phyloP scores from a whole-genome alignment of 2,888 invertebrate species.

The Physocephala rufipes region DNA sequence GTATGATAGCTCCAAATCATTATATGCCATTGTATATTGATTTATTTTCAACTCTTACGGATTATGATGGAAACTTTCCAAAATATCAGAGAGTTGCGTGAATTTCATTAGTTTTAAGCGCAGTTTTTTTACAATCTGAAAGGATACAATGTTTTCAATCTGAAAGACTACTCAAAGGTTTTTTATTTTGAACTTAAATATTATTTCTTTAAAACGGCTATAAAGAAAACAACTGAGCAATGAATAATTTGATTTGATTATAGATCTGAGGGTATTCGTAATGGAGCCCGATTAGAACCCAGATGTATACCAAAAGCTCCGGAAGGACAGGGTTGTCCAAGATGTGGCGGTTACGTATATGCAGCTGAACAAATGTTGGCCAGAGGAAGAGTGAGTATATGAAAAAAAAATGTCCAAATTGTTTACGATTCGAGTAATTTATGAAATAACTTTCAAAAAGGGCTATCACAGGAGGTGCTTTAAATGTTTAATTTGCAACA shows the following conservation, averaged over 20 bases:
- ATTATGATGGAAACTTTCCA: too few species aligned
- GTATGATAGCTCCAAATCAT: too few species aligned
- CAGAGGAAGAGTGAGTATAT: conserved; percentile 78
- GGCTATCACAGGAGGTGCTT: conserved; percentile 91
- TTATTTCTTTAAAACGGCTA: too few species aligned
- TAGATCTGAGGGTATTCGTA: conserved; percentile 64
- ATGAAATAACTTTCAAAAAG: conserved; percentile 63
- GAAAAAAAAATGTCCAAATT: background rate
- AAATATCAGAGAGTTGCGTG: too few species aligned
- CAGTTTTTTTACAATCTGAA: too few species aligned
- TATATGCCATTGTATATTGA: too few species aligned
- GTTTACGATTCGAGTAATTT: background rate
- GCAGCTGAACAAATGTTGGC: conserved; percentile 94
- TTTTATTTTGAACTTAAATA: too few species aligned
- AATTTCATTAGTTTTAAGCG: too few species aligned
- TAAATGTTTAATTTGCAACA: conserved; percentile 86
- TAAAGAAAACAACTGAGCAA: background rate
- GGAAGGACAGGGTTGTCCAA: conserved; percentile 86
- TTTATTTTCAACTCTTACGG: too few species aligned
- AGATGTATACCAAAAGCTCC: conserved; percentile 82
- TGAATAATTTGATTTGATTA: conserved; percentile 9
- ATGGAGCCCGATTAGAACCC: conserved; percentile 75
- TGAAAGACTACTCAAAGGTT: too few species aligned
- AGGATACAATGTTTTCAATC: too few species aligned
- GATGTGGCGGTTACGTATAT: conserved; percentile 89